Conservation (phyloP, 2,797 vertebrate genomes). For the Lepilemur septentrionalis region DNA sequence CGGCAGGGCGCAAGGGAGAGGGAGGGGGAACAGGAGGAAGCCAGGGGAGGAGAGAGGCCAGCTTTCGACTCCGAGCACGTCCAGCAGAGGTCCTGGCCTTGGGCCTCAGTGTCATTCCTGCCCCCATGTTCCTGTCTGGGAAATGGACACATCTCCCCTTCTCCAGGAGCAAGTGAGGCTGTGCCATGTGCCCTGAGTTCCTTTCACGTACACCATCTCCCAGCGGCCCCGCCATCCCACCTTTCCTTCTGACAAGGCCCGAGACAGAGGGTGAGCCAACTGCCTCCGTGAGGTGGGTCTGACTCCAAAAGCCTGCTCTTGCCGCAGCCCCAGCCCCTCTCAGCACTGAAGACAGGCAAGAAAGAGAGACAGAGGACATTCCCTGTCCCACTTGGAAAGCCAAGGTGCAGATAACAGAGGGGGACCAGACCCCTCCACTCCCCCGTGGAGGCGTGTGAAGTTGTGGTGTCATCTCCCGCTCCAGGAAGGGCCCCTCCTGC, state of each 20-base stretch:
- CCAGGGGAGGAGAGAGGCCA: not conserved
- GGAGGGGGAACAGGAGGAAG: not conserved
- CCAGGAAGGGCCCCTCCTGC: not conserved
- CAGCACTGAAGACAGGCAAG: not conserved
- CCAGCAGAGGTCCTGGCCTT: not conserved
- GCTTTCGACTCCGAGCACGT: not conserved
- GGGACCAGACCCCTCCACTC: not conserved
- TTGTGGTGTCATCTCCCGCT: not conserved
- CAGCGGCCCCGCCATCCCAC: not conserved
- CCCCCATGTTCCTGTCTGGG: not conserved
- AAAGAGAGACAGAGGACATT: not conserved
- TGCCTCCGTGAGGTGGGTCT: not conserved
- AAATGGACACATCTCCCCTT: not conserved
- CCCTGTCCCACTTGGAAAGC: not conserved
- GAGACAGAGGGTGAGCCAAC: not conserved
- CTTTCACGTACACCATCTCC: accelerated
- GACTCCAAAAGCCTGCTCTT: not conserved
- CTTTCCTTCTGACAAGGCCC: not conserved
- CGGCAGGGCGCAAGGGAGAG: not conserved
- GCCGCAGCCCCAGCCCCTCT: not conserved
- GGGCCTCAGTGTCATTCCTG: not conserved
- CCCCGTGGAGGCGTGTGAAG: accelerated
- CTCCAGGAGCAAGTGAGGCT: not conserved
- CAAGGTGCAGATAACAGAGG: not conserved
- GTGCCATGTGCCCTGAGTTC: no score